Evolutionary conservation across 2,888 invertebrate species (phyloP), one percentile per base, ranked within the genome.

Genomic region (Heteropelma amictum): DNA sequence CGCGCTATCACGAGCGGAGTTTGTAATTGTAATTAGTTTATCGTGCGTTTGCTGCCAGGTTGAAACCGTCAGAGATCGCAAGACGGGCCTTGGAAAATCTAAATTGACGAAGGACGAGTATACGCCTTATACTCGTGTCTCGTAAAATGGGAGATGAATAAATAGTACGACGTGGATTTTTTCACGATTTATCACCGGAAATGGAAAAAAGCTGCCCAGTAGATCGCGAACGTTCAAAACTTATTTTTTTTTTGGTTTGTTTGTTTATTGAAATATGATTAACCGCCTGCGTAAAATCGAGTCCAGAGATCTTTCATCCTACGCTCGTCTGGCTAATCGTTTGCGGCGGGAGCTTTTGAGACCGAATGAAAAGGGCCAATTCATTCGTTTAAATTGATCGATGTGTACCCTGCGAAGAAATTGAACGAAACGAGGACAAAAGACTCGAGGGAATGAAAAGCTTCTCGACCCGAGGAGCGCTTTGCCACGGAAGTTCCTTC

Each of bases 391-490:
- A 83, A 79, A 76, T 56, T 80, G 80, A 81, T 79, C 74, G 60
- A 76, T 26, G 64, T 68, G 56, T 71, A 51, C 12, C 17, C 30
- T 14, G 21, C 26, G 26, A 17, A 42, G 30, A 45, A 60, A 42
- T 49, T 63, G 47, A 10, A 30, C 8, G 63, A 28, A 23, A 40
- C 28, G 35, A 17, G 40, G 19, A 68, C 60, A 64, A 58, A 68
- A 45, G 54, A 68, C 40, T 79, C 51, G 79, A 80, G 79, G 80
- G 80, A 82, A 83, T 83, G 80, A 80, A 82, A 64, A 82, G 80
- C 76, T 61, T 21, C 60, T 23, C 60, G 67, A 67, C 14, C 65
- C 21, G 8, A 74, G 28, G 26, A 42, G 21, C 1, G 12, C 38
- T 17, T 23, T 38, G 47, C 49, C 0, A 12, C n/a, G 14, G 30